Evolutionary conservation across 2,888 invertebrate genomes (phyloP), one percentile per base, ranked within the genome.

Genomic region (Cephus rjabovi): DNA sequence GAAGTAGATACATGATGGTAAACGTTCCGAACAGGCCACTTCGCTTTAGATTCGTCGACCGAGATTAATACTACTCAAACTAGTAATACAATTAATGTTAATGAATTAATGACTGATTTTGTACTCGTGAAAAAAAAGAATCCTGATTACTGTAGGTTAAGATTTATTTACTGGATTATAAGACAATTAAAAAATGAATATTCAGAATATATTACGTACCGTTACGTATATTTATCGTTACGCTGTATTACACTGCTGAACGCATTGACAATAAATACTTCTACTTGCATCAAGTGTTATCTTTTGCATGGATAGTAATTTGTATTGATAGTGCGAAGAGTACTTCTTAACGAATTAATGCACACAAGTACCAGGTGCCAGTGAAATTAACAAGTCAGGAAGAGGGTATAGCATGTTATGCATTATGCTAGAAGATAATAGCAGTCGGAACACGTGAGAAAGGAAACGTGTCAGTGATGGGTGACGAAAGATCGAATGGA

Each of bases 21-120:
- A 93, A 94, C 33, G 93, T 92, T 80, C 95, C 95, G 4, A 93
- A 93, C 84, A 94, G 93, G 86, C 92, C 94, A 12, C 90, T 95
- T 79, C 94, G 94, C 89, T 93, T 95, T 88, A 93, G 95, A 87
- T 95, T 95, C 89, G 92, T 94, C 81, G 94, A 95, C 86, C 93
- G 94, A 88, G 81, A 91, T 89, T 90, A 83, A 79, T 73, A 15
- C 34, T 35, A 34, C 1, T 34, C 75, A 4, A 11, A 34, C 37
- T 76, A 56, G n/a, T 30, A 23, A 73, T 56, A 23, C 23, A 56
- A 23, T 56, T 56, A 56, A 56, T 23, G 40, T 23, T 56, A 56
- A 56, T 23, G 9, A 56, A 56, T 56, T 23, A 23, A 56, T 56
- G 6, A 56, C 40, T 23, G 23, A 23, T 56, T 56, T 23, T 56